Percentiles rank a stretch among this genome's conserved stretches.
phyloP scores from a whole-genome alignment of 1,140 invertebrate species.

The Caenorhabditis elegans region DNA sequence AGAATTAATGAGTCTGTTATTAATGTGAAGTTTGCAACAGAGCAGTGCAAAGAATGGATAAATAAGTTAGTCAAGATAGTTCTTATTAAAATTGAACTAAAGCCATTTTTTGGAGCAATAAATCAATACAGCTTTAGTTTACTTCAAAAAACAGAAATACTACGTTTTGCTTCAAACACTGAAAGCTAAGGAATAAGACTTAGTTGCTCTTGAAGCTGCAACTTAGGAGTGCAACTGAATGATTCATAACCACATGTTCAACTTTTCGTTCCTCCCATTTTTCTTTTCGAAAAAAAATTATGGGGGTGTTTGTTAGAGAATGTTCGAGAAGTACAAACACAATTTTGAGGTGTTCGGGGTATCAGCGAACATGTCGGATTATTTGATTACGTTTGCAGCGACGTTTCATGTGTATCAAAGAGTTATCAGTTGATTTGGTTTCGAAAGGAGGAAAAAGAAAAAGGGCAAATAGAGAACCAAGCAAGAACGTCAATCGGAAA shows the following conservation, averaged over 20 bases:
- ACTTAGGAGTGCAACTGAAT: neutral
- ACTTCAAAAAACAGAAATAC: no score
- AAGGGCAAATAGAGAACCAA: neutral
- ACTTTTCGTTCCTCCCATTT: neutral
- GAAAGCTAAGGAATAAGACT: no score
- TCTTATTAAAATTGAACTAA: no score
- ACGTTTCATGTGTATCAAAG: constrained; percentile 4
- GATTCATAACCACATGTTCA: neutral
- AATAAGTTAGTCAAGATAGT: no score
- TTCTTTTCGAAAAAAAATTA: neutral
- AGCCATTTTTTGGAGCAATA: no score
- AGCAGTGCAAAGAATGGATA: no score
- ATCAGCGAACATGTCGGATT: constrained; percentile 3
- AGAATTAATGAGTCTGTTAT: no score
- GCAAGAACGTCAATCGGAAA: neutral
- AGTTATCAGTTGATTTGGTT: neutral
- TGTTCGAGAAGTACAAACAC: constrained; percentile 21
- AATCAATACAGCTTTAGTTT: no score
- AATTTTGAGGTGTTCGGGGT: constrained; percentile 14
- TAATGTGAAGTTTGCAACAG: no score
- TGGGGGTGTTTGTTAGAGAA: neutral
- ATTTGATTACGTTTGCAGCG: constrained; percentile 6
- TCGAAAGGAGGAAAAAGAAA: neutral
- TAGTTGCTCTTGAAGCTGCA: no score
- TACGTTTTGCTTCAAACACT: no score